Conservation (phyloP, 2,113 vertebrate species). For the Tyto alba region DNA sequence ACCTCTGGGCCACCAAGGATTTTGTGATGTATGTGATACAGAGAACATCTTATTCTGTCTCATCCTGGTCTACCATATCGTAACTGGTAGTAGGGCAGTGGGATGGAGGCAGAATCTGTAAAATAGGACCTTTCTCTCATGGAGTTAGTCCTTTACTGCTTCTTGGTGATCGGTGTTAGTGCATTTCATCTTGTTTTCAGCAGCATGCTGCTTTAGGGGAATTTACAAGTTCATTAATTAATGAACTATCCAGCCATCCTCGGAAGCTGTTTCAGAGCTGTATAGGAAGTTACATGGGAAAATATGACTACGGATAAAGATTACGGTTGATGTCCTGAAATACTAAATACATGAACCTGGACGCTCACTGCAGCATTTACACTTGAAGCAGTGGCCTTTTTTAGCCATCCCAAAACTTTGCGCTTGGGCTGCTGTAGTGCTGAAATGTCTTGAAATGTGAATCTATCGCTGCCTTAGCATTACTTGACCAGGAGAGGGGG, state of each 20-base stretch:
- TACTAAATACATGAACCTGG: fast-evolving
- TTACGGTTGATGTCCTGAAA: not conserved
- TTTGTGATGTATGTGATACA: not conserved
- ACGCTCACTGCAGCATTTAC: not conserved
- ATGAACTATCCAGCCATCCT: not conserved
- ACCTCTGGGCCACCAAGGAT: not conserved
- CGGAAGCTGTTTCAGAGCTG: not conserved
- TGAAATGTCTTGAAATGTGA: not conserved
- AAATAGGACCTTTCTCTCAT: not conserved
- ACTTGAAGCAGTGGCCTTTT: not conserved
- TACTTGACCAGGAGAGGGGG: slow-evolving; percentile 62
- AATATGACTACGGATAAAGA: not conserved
- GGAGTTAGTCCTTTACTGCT: not conserved
- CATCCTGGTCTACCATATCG: not conserved
- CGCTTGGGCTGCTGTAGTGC: not conserved
- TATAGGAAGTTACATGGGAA: not conserved
- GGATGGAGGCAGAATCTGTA: not conserved
- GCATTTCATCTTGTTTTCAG: not conserved
- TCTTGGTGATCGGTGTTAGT: not conserved
- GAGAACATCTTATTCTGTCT: not conserved
- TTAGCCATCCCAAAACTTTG: not conserved
- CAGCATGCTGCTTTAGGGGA: not conserved
- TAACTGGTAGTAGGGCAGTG: not conserved
- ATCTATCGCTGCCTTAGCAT: not conserved
- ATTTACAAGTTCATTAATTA: not conserved